Conservation (phyloP, 2,888 invertebrate genomes). For the Drosophila recens region DNA sequence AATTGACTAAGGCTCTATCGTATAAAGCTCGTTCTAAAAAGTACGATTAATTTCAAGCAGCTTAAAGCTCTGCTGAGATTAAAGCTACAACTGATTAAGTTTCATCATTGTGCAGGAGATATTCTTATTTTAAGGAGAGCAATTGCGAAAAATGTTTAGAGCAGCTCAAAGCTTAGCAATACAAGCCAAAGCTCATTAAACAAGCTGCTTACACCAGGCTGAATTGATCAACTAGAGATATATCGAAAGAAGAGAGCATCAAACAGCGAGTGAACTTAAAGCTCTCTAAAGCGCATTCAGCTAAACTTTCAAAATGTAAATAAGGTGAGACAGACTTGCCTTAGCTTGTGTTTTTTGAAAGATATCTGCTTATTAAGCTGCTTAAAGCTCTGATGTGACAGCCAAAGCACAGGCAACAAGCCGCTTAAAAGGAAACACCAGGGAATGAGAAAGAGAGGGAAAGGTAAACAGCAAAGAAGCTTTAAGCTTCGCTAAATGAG, state of each 20-base stretch:
- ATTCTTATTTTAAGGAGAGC: too few relatives aligned
- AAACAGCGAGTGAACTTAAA: neutral
- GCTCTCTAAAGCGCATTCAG: neutral
- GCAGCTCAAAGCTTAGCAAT: too few relatives aligned
- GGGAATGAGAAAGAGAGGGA: neutral
- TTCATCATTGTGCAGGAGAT: too few relatives aligned
- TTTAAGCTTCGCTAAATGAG: conserved; percentile 19
- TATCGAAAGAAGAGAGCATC: too few relatives aligned
- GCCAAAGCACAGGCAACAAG: neutral
- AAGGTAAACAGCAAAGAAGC: neutral
- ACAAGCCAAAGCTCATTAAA: too few relatives aligned
- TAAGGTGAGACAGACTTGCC: neutral
- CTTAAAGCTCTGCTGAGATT: neutral
- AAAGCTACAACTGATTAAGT: neutral
- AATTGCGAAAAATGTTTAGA: too few relatives aligned
- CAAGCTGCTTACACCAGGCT: too few relatives aligned
- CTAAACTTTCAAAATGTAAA: neutral
- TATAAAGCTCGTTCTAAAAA: too few relatives aligned
- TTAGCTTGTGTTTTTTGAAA: neutral
- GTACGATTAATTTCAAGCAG: neutral
- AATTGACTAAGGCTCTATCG: neutral
- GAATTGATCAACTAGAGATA: too few relatives aligned
- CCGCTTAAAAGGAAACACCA: neutral
- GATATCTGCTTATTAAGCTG: neutral
- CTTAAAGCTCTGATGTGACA: neutral